Conservation (phyloP, 1,140 invertebrate genomes). For the Rhopalosiphum maidis region DNA sequence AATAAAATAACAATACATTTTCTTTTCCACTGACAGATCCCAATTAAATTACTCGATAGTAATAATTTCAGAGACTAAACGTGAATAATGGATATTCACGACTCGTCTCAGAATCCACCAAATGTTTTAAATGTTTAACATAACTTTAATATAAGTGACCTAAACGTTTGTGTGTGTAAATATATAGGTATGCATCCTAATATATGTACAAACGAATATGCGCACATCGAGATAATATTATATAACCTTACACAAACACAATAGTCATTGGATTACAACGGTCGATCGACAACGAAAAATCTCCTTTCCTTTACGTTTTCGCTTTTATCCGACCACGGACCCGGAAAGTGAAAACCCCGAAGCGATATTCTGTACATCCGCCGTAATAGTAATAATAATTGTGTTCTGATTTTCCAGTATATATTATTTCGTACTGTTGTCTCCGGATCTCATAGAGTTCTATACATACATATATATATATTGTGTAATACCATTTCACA, state of each 20-base stretch:
- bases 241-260: not conserved
- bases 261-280: not conserved
- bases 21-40: not conserved
- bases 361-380: not conserved
- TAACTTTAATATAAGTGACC: not conserved
- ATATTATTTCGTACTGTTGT: not conserved
- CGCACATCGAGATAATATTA: not conserved
- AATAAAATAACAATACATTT: not conserved
- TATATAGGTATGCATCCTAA: too few species aligned
- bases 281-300: not conserved
- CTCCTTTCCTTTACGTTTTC: not conserved
- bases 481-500: not conserved
- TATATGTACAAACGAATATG: not conserved
- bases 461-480: not conserved
- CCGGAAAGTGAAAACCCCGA: not conserved
- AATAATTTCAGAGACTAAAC: not conserved
- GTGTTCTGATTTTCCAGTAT: not conserved
- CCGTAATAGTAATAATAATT: not conserved
- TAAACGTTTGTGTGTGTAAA: not conserved
- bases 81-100: not conserved
- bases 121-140: conserved; percentile 16
- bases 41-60: not conserved
- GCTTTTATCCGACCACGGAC: not conserved
- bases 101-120: not conserved
- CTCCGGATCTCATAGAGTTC: not conserved